Evolutionary conservation across 2,113 vertebrate genomes (phyloP).

Genomic region (Phaethon lepturus): DNA sequence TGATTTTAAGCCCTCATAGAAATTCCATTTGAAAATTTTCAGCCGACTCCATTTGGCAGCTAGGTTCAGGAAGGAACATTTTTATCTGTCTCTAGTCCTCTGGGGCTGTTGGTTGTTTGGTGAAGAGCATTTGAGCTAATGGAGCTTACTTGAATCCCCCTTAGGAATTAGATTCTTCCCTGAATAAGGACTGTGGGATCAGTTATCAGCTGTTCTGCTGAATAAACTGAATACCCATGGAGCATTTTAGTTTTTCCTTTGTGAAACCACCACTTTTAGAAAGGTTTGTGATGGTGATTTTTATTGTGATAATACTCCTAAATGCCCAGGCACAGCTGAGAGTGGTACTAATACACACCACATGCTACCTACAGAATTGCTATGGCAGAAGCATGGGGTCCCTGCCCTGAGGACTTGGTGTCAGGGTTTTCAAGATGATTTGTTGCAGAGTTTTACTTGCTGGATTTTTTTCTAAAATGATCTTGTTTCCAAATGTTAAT

Average conservation of each 20-base stretch:
- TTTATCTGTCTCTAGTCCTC: conserved; percentile 20
- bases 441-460: not conserved
- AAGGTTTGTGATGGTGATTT: conserved; percentile 48
- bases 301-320: conserved; percentile 46
- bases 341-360: conserved; percentile 10
- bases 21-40: conserved; percentile 56
- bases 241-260: conserved; percentile 55
- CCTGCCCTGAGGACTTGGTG: conserved; percentile 28
- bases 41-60: conserved; percentile 8
- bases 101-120: conserved; percentile 53
- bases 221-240: conserved; percentile 42
- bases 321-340: conserved; percentile 13
- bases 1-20: conserved; percentile 28
- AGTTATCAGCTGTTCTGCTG: conserved; percentile 55
- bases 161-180: conserved; percentile 42
- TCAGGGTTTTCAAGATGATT: not conserved
- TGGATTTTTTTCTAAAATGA: not conserved
- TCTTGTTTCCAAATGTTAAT: conserved; percentile 47
- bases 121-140: conserved; percentile 62
- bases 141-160: conserved; percentile 44
- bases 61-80: conserved; percentile 21
- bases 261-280: conserved; percentile 43
- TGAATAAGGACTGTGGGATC: not conserved
- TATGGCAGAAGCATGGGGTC: not conserved
- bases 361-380: conserved; percentile 13